Base-by-base conservation (phyloP, 2,113 vertebrate species). In the Vidua chalybeata region DNA sequence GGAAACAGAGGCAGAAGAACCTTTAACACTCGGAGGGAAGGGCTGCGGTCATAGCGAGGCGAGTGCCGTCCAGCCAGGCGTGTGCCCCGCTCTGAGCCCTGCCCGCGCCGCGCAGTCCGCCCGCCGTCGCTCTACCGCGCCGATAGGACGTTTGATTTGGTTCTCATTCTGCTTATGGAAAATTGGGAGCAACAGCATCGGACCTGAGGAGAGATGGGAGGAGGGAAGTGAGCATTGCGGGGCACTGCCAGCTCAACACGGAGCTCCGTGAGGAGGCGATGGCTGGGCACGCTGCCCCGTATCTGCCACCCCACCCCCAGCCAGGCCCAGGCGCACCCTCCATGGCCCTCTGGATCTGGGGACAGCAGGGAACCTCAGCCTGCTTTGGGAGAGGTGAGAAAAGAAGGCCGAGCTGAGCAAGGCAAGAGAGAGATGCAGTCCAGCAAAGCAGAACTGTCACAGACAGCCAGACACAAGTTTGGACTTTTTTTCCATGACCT, bases 151-250 rank as follows among this genome's bases (percentile, higher is more conserved):
- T 96, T 97, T 96, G 97, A 88, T 97, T 98, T 94, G 96, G 94
- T 97, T 98, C 98, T 97, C 96, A 91, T 96, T 98, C 98, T 98
- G 98, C 97, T 98, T 98, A 98, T 97, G 96, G 97, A 97, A 98
- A 98, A 97, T 93, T 97, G 96, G 96, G 97, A 98, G 96, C 94
- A 97, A 96, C 97, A 94, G 97, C 98, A 96, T 96, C 96, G 30
- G 96, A 98, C 96, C 97, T 97, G 97, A 86, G 96, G 94, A 97
- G 92, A 98, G 96, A 97, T 0, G 80, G 97, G 97, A 97, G 96
- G 97, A 96, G 97, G 97, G 97, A 97, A 96, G 84, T 97, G 92
- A 97, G 87, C 8, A 0, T 77, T 28, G 46, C 0, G 0, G 61
- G 74, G 62, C 49, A 39, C 59, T 13, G 31, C 52, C 49, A 23